Evolutionary conservation across 2,113 vertebrate genomes (phyloP).

Genomic region (Rhegmatorhina hoffmannsi): DNA sequence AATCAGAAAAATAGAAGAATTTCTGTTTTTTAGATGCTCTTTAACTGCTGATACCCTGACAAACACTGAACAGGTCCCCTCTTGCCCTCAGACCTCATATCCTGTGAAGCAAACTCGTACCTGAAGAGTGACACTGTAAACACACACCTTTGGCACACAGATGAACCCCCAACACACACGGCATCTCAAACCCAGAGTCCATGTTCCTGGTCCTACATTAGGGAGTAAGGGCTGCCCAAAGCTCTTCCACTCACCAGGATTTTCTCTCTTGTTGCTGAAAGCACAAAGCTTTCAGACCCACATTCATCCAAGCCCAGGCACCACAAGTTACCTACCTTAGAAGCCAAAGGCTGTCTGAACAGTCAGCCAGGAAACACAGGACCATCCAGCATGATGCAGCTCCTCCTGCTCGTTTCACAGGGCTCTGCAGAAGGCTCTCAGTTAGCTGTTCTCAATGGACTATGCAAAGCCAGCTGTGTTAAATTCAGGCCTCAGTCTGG

Average conservation of each 20-base stretch:
- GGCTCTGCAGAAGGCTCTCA: background rate
- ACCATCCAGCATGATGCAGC: background rate
- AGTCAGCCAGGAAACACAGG: background rate
- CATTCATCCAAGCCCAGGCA: background rate
- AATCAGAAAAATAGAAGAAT: background rate
- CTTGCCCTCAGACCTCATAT: background rate
- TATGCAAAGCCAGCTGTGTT: background rate
- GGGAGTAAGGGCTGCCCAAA: background rate
- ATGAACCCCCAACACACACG: background rate
- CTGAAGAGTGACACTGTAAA: background rate
- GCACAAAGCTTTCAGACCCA: background rate
- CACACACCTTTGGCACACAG: background rate
- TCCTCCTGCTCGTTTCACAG: background rate
- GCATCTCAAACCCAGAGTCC: background rate
- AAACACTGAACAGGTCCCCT: background rate
- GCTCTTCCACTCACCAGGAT: background rate
- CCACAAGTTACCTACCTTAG: background rate
- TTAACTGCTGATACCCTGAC: background rate
- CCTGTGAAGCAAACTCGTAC: background rate
- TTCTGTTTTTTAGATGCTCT: background rate
- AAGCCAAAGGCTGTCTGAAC: background rate
- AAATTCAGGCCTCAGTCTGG: background rate
- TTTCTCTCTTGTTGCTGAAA: background rate
- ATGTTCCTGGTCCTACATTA: background rate
- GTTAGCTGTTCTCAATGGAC: background rate